Conservation (phyloP, 1,140 invertebrate genomes). For the Grapholita molesta region DNA sequence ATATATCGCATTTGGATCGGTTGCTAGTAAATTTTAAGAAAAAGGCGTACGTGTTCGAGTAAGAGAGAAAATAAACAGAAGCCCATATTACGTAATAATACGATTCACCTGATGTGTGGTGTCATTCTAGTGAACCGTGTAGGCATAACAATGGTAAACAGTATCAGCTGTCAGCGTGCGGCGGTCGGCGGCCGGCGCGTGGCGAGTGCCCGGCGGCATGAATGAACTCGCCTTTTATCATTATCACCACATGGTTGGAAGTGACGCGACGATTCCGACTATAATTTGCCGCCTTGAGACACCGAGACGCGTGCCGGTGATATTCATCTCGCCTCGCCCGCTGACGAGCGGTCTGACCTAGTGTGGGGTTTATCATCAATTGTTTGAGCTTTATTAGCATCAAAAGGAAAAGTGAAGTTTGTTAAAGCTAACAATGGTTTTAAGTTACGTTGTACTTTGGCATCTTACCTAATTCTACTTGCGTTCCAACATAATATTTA, state of each 20-base stretch:
- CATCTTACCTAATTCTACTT: too few species aligned
- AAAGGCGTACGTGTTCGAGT: not conserved
- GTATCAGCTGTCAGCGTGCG: conserved; percentile 46
- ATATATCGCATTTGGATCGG: too few species aligned
- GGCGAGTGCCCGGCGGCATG: conserved; percentile 37
- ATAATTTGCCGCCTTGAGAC: conserved; percentile 52
- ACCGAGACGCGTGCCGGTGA: conserved; percentile 23
- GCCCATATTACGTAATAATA: not conserved
- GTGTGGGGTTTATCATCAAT: conserved; percentile 1
- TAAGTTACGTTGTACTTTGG: too few species aligned
- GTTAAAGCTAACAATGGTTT: not conserved
- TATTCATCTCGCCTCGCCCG: not conserved
- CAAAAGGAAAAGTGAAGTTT: not conserved
- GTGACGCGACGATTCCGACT: conserved; percentile 50
- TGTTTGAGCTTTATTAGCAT: not conserved
- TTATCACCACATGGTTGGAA: conserved; percentile 61
- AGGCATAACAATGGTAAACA: conserved; percentile 24
- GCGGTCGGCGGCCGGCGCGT: conserved; percentile 23
- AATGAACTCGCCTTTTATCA: conserved; percentile 65
- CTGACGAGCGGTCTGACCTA: not conserved
- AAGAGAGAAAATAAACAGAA: not conserved
- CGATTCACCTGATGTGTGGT: conserved; percentile 5
- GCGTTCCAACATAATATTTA: too few species aligned
- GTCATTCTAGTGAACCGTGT: conserved; percentile 7
- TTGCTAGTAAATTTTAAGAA: not conserved